phyloP scores from a whole-genome alignment of 2,888 invertebrate genomes.

The Drosophila hamatofila region DNA sequence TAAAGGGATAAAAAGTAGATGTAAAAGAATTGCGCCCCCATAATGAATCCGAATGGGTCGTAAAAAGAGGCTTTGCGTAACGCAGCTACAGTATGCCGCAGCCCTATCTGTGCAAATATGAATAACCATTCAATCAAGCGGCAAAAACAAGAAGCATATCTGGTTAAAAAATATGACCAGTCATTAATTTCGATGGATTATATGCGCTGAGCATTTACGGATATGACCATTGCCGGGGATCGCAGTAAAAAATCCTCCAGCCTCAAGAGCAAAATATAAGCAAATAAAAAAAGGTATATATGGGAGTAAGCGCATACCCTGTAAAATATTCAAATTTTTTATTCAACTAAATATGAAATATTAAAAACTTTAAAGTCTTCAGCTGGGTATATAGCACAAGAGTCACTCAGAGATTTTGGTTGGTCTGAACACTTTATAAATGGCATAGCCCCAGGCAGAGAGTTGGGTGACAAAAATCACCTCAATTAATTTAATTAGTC shows the following conservation, averaged over 20 bases:
- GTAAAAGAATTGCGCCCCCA: slow-evolving; percentile 16
- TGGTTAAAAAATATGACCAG: slow-evolving; percentile 67
- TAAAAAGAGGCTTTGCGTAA: slow-evolving; percentile 38
- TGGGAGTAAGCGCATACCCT: not conserved
- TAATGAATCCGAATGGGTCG: slow-evolving; percentile 45
- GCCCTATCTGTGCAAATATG: slow-evolving; percentile 64
- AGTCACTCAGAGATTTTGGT: slow-evolving; percentile 12
- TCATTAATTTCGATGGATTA: slow-evolving; percentile 80
- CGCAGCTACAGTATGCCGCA: slow-evolving; percentile 37
- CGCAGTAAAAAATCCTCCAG: slow-evolving; percentile 34
- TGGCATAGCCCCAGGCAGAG: slow-evolving; percentile 33
- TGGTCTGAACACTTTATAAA: slow-evolving; percentile 56
- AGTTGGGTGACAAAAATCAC: slow-evolving; percentile 71
- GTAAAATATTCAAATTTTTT: not conserved
- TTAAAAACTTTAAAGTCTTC: not conserved
- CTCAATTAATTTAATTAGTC: slow-evolving; percentile 82
- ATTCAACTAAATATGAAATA: not conserved
- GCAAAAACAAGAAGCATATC: slow-evolving; percentile 40
- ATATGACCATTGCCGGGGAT: slow-evolving; percentile 52
- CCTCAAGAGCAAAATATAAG: not conserved
- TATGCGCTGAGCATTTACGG: slow-evolving; percentile 69
- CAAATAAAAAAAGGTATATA: not conserved
- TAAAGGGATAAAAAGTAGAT: slow-evolving; percentile 5
- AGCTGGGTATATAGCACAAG: slow-evolving; percentile 2
- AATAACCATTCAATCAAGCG: slow-evolving; percentile 78